Base-by-base conservation (phyloP, 1,140 invertebrate genomes). In the Drosophila erecta region DNA sequence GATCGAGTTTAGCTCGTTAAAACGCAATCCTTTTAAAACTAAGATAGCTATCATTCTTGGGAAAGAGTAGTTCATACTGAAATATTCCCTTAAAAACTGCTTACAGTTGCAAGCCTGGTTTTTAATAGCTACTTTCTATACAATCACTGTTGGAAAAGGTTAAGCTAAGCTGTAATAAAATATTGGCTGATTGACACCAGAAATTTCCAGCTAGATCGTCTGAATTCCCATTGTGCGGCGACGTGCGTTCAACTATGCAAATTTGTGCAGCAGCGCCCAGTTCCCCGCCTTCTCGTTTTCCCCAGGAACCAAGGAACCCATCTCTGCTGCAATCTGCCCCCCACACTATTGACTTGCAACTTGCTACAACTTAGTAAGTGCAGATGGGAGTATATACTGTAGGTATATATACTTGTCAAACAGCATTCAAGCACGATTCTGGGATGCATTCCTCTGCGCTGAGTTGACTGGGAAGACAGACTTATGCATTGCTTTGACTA, bases 341-440 rank as follows among this genome's bases (percentile, higher is more conserved):
- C 46, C 59, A 35, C 38, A 35, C 69, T 80, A 83, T 87, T 87
- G 71, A 89, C 83, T 87, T 83, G 83, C 79, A 90, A 90, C 85
- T 81, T 81, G 85, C 85, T 86, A 79, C 85, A 90, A 86, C 79
- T 87, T 87, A 87, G 81, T 86, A 79, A 58, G 30, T 46, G 59
- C 24, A 17, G 62, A 58, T 75, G 54, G 72, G 46, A 71, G 57
- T 56, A 15, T 60, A 43, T 59, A 30, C 37, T 30, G 12, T 44
- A 30, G 30, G 37, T 58, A 24, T 53, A 75, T 67, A 38, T 70
- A 49, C 87, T 90, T 90, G 86, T 90, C 87, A 90, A 90, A 90
- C 86, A 90, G 81, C 86, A 90, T 90, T 90, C 87, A 90, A 72
- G 86, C 86, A 90, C 86, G 86, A 90, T 90, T 90, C 87, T 90